Conservation (phyloP, 2,888 invertebrate species). For the Caenorhabditis angaria region DNA sequence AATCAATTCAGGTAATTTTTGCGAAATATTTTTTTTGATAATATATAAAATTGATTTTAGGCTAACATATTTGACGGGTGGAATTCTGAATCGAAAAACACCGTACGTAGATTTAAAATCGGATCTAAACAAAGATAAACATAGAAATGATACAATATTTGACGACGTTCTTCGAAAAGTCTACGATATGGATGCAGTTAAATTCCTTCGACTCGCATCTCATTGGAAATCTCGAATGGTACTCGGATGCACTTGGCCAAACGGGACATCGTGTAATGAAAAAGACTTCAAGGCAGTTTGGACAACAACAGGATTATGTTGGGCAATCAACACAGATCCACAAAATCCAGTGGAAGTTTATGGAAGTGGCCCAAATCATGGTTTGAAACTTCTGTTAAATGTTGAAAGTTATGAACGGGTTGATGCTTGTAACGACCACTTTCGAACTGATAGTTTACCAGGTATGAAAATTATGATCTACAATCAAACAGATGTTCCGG, state of each 20-base stretch:
- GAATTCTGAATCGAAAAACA: slow-evolving; percentile 56
- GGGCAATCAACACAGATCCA: slow-evolving; percentile 69
- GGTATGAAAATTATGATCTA: slow-evolving; percentile 67
- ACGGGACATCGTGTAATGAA: slow-evolving; percentile 63
- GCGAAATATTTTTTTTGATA: background rate
- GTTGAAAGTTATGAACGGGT: slow-evolving; percentile 70
- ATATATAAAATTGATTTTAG: slow-evolving; percentile 27
- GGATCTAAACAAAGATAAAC: background rate
- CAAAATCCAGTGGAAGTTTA: slow-evolving; percentile 58
- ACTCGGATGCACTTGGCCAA: slow-evolving; percentile 65
- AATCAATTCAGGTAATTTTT: slow-evolving; percentile 65
- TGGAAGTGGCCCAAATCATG: slow-evolving; percentile 63
- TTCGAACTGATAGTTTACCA: slow-evolving; percentile 62
- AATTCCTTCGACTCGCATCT: slow-evolving; percentile 66
- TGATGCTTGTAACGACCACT: slow-evolving; percentile 68
- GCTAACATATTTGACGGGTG: slow-evolving; percentile 67
- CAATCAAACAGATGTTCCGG: slow-evolving; percentile 70
- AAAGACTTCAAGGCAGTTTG: slow-evolving; percentile 67
- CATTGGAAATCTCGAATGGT: slow-evolving; percentile 70
- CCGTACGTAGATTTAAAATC: background rate
- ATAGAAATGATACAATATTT: slow-evolving; percentile 26
- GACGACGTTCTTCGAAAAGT: slow-evolving; percentile 54
- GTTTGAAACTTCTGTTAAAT: slow-evolving; percentile 63
- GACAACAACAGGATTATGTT: slow-evolving; percentile 71
- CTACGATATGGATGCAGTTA: slow-evolving; percentile 70